A percentile compares a stretch with the other conserved stretches of the same genome.
Conservation (phyloP, 2,797 vertebrate species). For the Diplodus puntazzo region DNA sequence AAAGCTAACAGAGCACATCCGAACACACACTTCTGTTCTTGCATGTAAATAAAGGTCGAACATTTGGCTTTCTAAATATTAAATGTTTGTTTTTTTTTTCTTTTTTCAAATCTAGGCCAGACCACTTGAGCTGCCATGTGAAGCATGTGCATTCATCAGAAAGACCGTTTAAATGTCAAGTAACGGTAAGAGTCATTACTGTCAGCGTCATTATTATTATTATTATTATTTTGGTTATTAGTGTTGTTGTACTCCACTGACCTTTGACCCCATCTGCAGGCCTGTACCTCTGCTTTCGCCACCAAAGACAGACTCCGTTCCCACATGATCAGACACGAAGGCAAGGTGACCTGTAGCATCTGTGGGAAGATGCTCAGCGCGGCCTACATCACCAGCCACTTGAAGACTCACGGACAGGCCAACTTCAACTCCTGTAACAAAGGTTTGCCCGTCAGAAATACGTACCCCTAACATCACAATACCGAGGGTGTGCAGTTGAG, state of each 20-base stretch:
- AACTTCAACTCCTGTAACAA: conserved; percentile 98
- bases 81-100: conserved; percentile 45
- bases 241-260: conserved; percentile 11
- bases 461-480: background rate
- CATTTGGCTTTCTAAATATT: conserved; percentile 11
- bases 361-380: conserved; percentile 99
- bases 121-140: conserved; percentile 99
- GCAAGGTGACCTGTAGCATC: conserved; percentile 99
- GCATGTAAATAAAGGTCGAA: background rate
- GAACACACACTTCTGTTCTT: conserved; percentile 20
- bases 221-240: no score
- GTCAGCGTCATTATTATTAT: background rate
- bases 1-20: conserved; percentile 65
- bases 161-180: conserved; percentile 99
- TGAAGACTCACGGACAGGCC: conserved; percentile 98
- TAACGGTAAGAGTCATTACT: conserved; percentile 88
- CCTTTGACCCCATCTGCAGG: conserved; percentile 81
- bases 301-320: conserved; percentile 99
- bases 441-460: conserved; percentile 81
- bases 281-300: conserved; percentile 99
- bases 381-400: conserved; percentile 99
- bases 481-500: background rate
- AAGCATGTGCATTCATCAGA: conserved; percentile 99
- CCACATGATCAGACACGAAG: conserved; percentile 99
- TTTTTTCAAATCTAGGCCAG: conserved; percentile 88